phyloP scores from a whole-genome alignment of 2,888 invertebrate species.

The Matsumyia berberina region DNA sequence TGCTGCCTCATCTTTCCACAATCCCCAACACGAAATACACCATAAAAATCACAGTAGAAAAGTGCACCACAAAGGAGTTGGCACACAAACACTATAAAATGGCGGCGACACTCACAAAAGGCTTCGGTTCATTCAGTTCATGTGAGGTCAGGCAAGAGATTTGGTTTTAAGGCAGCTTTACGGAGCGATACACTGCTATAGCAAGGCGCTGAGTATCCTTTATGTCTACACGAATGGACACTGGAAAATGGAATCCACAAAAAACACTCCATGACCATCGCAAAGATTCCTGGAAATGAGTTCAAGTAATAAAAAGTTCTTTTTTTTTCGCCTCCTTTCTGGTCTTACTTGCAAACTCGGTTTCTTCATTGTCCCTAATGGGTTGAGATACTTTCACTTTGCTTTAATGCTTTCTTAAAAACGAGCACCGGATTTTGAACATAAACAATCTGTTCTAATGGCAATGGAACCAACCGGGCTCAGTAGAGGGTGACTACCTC shows the following conservation, averaged over 20 bases:
- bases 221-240: conserved; percentile 20
- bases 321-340: background rate
- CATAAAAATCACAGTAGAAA: conserved; percentile 18
- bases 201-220: background rate
- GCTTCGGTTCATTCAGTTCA: conserved; percentile 27
- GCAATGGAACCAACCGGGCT: conserved; percentile 25
- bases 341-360: conserved; percentile 6
- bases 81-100: conserved; percentile 33
- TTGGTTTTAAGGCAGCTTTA: background rate
- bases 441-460: conserved; percentile 67
- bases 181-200: background rate
- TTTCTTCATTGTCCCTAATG: conserved; percentile 59
- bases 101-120: conserved; percentile 20
- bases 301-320: conserved; percentile 53
- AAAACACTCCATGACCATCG: conserved; percentile 43
- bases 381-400: conserved; percentile 65
- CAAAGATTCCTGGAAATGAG: conserved; percentile 42
- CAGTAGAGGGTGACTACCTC: conserved; percentile 22
- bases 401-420: conserved; percentile 61
- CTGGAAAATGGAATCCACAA: background rate
- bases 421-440: conserved; percentile 56
- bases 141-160: conserved; percentile 25
- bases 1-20: conserved; percentile 42
- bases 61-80: conserved; percentile 3
- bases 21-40: conserved; percentile 16